A percentile compares a stretch with the other conserved stretches of the same genome.
phyloP scores from a whole-genome alignment of 2,888 invertebrate species.

The Dione juno region DNA sequence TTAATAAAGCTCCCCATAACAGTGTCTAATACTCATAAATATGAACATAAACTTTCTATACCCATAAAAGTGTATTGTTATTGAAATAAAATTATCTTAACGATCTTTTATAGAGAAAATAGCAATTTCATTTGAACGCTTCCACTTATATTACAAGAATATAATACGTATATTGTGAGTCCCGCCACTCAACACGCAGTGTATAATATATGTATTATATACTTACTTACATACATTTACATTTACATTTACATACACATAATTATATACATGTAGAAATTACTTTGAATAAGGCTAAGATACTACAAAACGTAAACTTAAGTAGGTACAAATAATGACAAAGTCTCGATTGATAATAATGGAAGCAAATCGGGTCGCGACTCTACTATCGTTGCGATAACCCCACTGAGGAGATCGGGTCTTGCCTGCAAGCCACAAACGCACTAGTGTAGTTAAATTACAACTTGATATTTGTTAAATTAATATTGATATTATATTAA shows the following conservation, averaged over 20 bases:
- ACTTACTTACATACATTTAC: not conserved
- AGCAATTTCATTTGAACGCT: not conserved
- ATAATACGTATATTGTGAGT: not conserved
- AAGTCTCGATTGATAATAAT: slow-evolving; percentile 35
- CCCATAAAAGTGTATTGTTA: not conserved
- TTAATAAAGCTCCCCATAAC: not conserved
- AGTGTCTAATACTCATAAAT: slow-evolving; percentile 10
- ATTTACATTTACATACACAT: too few species aligned
- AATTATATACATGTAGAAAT: too few species aligned
- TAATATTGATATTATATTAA: too few species aligned
- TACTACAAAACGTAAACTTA: not conserved
- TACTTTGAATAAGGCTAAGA: slow-evolving; percentile 13
- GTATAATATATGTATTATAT: not conserved
- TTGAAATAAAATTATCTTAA: not conserved
- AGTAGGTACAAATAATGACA: slow-evolving; percentile 27
- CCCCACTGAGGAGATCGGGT: slow-evolving; percentile 58
- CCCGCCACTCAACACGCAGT: too few species aligned
- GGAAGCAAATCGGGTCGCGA: slow-evolving; percentile 42
- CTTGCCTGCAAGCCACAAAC: slow-evolving; percentile 46
- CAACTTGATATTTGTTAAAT: not conserved
- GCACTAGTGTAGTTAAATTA: slow-evolving; percentile 4
- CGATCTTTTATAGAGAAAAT: slow-evolving; percentile 4
- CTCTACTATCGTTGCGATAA: slow-evolving; percentile 52
- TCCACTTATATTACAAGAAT: too few species aligned
- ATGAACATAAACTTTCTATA: slow-evolving; percentile 18